Evolutionary conservation across 2,888 invertebrate species (phyloP).

Genomic region (Cheilosia impressa): DNA sequence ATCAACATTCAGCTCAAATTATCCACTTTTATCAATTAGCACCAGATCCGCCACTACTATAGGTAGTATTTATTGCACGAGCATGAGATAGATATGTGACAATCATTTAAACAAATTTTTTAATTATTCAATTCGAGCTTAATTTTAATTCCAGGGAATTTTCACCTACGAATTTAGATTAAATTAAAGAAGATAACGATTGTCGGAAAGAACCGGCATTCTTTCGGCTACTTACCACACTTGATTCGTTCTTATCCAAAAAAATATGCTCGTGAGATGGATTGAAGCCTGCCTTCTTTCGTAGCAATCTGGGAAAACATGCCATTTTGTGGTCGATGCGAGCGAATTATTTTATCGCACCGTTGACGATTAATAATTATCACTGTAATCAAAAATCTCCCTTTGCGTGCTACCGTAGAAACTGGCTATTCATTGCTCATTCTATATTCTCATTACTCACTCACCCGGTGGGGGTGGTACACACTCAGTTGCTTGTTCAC

Average conservation of each 20-base stretch:
- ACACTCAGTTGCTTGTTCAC: background rate
- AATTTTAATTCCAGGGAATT: background rate
- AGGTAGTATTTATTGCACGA: background rate
- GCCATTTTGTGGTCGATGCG: conserved; percentile 46
- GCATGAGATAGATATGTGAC: background rate
- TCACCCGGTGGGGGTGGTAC: background rate
- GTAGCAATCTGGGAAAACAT: conserved; percentile 63
- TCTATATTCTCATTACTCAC: background rate
- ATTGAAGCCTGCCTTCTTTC: conserved; percentile 59
- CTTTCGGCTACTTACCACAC: conserved; percentile 39
- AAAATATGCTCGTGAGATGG: conserved; percentile 34
- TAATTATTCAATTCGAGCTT: background rate
- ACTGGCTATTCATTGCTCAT: conserved; percentile 14
- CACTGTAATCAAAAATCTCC: conserved; percentile 21
- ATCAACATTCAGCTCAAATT: conserved; percentile 30
- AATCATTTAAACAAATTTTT: background rate
- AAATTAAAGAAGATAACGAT: conserved; percentile 3
- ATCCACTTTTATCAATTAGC: conserved; percentile 27
- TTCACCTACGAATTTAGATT: background rate
- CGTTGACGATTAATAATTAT: conserved; percentile 11
- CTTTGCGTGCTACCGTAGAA: background rate
- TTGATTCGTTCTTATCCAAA: conserved; percentile 38
- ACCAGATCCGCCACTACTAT: conserved; percentile 5
- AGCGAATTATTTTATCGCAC: background rate
- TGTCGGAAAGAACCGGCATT: background rate